Conservation (phyloP, 2,113 vertebrate species). For the Amblyornis subalaris region DNA sequence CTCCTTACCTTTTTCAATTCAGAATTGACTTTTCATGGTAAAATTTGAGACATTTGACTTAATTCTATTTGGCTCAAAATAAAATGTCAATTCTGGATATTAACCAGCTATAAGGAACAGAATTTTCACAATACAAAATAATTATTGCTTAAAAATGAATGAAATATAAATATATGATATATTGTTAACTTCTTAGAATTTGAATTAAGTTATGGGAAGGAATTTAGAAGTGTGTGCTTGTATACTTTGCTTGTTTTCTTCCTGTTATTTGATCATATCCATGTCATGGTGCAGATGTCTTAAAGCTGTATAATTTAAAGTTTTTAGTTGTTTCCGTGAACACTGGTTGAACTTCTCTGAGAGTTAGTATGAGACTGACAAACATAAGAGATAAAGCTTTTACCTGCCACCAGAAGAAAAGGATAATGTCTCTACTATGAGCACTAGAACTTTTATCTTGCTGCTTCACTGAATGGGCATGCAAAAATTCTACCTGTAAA, state of each 20-base stretch:
- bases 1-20: neutral
- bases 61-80: neutral
- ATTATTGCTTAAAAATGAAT: neutral
- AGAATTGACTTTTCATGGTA: neutral
- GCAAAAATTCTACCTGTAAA: neutral
- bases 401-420: neutral
- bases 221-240: neutral
- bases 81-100: neutral
- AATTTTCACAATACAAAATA: neutral
- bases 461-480: neutral
- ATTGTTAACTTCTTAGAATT: neutral
- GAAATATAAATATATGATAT: neutral
- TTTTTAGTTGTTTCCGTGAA: neutral
- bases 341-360: neutral
- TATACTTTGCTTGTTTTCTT: neutral
- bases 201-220: neutral
- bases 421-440: neutral
- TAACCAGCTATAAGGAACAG: neutral
- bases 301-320: neutral
- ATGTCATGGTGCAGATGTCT: neutral
- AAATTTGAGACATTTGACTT: neutral
- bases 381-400: neutral
- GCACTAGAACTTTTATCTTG: neutral
- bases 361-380: neutral
- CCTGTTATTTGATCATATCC: neutral